A percentile compares a stretch with the other conserved stretches of the same genome.
Evolutionary conservation across 2,113 vertebrate species (phyloP).

Genomic region (Phalacrocorax carbo): DNA sequence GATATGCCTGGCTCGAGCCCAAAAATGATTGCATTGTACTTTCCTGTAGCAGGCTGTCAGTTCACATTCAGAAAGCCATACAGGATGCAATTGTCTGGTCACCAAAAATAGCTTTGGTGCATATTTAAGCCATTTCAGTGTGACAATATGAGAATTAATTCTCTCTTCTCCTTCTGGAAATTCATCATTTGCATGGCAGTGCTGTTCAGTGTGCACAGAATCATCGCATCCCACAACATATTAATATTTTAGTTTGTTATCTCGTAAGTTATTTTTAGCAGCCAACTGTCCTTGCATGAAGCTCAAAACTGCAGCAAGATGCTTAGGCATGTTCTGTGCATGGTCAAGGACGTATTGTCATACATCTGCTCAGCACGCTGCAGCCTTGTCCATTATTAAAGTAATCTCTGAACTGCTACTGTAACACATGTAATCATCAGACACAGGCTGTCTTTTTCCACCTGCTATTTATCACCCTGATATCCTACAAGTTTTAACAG

Average conservation of each 20-base stretch:
- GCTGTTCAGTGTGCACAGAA: not conserved
- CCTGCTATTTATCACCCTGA: not conserved
- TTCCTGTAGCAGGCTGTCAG: slow-evolving; percentile 17
- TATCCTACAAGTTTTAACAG: not conserved
- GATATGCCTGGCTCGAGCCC: slow-evolving; percentile 39
- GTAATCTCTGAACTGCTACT: not conserved
- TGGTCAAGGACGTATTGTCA: not conserved
- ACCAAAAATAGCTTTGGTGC: slow-evolving; percentile 1
- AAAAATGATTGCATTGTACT: not conserved
- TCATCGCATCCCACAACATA: not conserved
- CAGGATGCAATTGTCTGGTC: slow-evolving; percentile 37
- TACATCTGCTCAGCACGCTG: slow-evolving; percentile 17
- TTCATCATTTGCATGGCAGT: not conserved
- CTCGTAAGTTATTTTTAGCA: slow-evolving; percentile 2
- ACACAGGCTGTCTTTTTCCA: not conserved
- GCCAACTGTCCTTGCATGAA: not conserved
- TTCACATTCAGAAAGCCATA: not conserved
- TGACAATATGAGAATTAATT: not conserved
- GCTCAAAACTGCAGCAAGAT: not conserved
- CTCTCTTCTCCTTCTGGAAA: not conserved
- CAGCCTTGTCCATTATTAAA: slow-evolving; percentile 10
- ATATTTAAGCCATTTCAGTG: not conserved
- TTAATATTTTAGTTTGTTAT: slow-evolving; percentile 36
- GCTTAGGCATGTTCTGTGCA: not conserved
- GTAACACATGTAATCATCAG: not conserved